A percentile compares a stretch with the other conserved stretches of the same genome.
Evolutionary conservation across 2,113 vertebrate genomes (phyloP).

Genomic region (Rhadina sibilatrix): DNA sequence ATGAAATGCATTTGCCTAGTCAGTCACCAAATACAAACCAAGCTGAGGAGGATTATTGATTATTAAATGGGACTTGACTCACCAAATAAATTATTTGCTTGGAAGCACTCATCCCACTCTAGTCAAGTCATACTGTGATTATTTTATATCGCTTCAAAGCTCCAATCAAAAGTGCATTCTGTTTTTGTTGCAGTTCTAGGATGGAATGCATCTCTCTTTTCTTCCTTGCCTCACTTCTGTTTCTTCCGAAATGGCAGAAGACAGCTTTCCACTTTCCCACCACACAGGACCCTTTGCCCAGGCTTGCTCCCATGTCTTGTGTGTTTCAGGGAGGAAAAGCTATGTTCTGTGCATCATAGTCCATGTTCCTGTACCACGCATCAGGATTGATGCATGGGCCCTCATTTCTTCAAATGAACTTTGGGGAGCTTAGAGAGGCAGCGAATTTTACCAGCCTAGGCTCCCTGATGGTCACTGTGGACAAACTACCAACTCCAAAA

Average conservation of each 20-base stretch:
- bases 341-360: background rate
- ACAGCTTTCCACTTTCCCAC: background rate
- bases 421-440: background rate
- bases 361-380: fast-evolving
- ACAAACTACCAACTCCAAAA: background rate
- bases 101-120: background rate
- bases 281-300: background rate
- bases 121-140: background rate
- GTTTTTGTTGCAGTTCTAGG: background rate
- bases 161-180: background rate
- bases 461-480: background rate
- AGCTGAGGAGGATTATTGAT: background rate
- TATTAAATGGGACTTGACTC: background rate
- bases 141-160: background rate
- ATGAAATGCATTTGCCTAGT: background rate
- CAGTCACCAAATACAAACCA: background rate
- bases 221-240: background rate
- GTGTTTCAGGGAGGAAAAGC: background rate
- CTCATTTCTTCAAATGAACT: background rate
- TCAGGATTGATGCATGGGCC: background rate
- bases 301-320: too few species aligned
- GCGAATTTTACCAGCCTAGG: background rate
- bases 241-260: background rate
- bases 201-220: background rate
- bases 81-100: background rate